A percentile compares a stretch with the other conserved stretches of the same genome.
These are phyloP conservation scores for Apamea monoglypha DNA, from an alignment of 2,888 invertebrate genomes.

Conservation along the genomic window DNA sequence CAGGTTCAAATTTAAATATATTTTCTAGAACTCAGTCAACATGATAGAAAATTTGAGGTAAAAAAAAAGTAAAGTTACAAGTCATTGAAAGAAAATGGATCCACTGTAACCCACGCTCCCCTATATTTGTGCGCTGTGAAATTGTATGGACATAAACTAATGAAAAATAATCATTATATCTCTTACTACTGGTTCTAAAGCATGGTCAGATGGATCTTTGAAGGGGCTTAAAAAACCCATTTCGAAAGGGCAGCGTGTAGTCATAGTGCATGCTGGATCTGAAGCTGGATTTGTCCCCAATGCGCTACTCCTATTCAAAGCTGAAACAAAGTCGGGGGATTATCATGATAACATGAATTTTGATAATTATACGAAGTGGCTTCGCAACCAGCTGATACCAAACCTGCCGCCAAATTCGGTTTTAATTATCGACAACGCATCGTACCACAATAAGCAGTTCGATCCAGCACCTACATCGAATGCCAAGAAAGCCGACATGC, in stretches of 20 bases:
- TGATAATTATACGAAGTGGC: neutral
- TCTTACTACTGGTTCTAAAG: neutral
- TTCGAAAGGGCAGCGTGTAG: neutral
- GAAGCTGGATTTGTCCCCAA: slow-evolving; percentile 4
- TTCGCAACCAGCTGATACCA: neutral
- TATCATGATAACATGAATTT: slow-evolving; percentile 9
- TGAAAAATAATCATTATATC: slow-evolving; percentile 7
- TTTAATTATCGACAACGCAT: neutral
- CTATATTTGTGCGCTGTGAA: slow-evolving; percentile 12
- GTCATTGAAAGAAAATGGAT: too few species aligned
- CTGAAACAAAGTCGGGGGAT: neutral
- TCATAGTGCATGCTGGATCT: slow-evolving; percentile 14
- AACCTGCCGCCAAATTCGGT: slow-evolving; percentile 7
- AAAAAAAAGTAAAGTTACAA: too few species aligned
- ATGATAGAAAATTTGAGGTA: too few species aligned
- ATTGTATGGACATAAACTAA: neutral
- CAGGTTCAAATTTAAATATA: too few species aligned
- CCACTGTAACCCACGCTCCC: too few species aligned
- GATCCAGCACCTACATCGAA: slow-evolving; percentile 3
- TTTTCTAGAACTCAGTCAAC: too few species aligned
- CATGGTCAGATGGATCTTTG: neutral
- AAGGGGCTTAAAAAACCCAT: neutral
- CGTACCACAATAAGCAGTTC: neutral
- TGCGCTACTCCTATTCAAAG: neutral
- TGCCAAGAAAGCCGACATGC: slow-evolving; percentile 12